Percentiles rank a stretch among this genome's conserved stretches.
Conservation (phyloP, 2,113 vertebrate genomes). For the Sprattus sprattus region DNA sequence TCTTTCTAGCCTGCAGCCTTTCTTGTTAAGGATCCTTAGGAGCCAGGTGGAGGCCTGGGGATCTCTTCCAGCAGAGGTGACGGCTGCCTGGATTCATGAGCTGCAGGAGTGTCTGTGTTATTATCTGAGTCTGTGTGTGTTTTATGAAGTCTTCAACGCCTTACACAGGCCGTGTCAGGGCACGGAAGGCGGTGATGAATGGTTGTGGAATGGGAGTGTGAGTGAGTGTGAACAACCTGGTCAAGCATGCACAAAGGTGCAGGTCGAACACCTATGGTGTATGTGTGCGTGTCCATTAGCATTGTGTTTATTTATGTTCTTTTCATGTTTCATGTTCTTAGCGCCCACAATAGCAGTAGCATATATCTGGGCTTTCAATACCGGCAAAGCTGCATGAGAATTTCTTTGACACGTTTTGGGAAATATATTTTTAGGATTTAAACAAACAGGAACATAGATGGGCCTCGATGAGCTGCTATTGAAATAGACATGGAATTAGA, state of each 20-base stretch:
- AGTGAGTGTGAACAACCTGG: background rate
- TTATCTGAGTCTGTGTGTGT: background rate
- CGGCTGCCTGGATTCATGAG: constrained; percentile 34
- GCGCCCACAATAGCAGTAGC: background rate
- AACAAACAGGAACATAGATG: background rate
- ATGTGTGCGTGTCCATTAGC: background rate
- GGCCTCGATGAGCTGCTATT: background rate
- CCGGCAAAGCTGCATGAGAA: background rate
- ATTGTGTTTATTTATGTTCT: background rate
- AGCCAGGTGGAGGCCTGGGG: constrained; percentile 33
- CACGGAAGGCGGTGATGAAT: background rate
- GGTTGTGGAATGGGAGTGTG: background rate
- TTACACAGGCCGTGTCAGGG: background rate
- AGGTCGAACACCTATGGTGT: background rate
- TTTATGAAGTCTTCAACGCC: background rate
- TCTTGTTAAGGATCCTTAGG: constrained; percentile 9
- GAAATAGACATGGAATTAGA: background rate
- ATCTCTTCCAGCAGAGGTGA: constrained; percentile 33
- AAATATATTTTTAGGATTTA: background rate
- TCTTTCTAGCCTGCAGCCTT: constrained; percentile 33
- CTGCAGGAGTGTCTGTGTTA: constrained; percentile 18
- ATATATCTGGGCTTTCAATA: background rate
- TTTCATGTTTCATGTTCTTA: background rate
- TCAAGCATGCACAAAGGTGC: background rate
- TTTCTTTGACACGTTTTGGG: background rate